Evolutionary conservation across 2,888 invertebrate species (phyloP), one percentile per base, ranked within the genome.

Genomic region (Ommatoiulus sabulosus): DNA sequence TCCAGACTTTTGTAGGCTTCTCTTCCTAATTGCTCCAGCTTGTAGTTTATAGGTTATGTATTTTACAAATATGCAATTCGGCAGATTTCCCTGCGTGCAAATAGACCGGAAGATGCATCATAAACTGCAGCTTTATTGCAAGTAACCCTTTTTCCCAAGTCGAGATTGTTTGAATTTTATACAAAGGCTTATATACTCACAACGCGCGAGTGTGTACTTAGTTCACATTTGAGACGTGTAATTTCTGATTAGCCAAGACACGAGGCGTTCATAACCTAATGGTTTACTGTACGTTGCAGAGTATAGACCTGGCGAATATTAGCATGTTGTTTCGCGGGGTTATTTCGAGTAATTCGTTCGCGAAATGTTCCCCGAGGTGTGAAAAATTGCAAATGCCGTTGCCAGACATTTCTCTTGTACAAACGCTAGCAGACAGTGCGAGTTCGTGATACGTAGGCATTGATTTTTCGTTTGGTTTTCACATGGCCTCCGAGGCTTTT

Each of bases 351-450:
- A 46, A 46, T 63, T 63, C 63, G 63, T 63, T 63, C 63, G 63
- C 52, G n/a, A 52, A 17, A 10, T 63, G 63, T 63, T 63, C 63
- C 17, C 17, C n/a, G 63, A 63, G 63, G 63, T 63, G 63, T 7
- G 63, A 63, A 63, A 63, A 63, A 63, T 63, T 63, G 63, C 63
- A 63, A 63, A 63, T 63, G 63, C 63, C 63, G 63, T 63, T 63
- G 63, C 63, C 63, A 63, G 63, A 63, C 17, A 63, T 63, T 20
- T 63, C 63, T 63, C 63, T n/a, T 17, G 63, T 6, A 63, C 17
- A 12, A 63, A 63, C 17, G 15, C 17, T 63, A 63, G 17, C 63
- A 63, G 63, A 63, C 63, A 63, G 63, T 63, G 63, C 63, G n/a
- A 63, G 63, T 63, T 63, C n/a, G 63, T 63, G 63, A 63, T 63